Evolutionary conservation across 1,140 invertebrate species (phyloP).

Genomic region (Linepithema humile): DNA sequence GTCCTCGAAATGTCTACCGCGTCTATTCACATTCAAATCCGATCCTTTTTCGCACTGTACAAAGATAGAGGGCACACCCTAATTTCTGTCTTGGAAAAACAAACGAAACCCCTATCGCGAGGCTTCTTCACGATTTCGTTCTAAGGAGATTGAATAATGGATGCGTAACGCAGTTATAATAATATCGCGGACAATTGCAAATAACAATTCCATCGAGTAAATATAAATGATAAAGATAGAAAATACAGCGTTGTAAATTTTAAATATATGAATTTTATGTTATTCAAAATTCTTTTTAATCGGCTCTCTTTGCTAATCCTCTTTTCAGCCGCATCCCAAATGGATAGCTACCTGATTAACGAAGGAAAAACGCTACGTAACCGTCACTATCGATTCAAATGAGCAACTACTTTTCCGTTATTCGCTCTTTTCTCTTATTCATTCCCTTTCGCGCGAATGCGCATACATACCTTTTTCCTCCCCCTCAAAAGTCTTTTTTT

Average conservation of each 20-base stretch:
- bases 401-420: constrained; percentile 67
- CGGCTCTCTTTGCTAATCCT: not conserved
- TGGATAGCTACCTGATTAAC: constrained; percentile 26
- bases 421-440: constrained; percentile 56
- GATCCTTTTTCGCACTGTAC: constrained; percentile 40
- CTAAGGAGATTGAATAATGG: constrained; percentile 30
- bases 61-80: constrained; percentile 46
- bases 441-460: constrained; percentile 41
- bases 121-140: constrained; percentile 26
- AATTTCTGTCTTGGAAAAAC: constrained; percentile 73
- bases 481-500: constrained; percentile 70
- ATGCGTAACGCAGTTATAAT: not conserved
- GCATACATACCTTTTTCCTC: constrained; percentile 14
- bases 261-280: not conserved
- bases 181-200: not conserved
- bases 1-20: constrained; percentile 58
- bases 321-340: constrained; percentile 16
- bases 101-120: constrained; percentile 55
- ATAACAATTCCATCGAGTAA: not conserved
- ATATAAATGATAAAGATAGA: not conserved
- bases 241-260: not conserved
- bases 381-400: constrained; percentile 78
- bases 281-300: not conserved
- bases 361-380: constrained; percentile 44
- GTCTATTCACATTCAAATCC: constrained; percentile 71